Conservation (phyloP, 2,797 vertebrate species). For the Platyrinchus mystaceus region DNA sequence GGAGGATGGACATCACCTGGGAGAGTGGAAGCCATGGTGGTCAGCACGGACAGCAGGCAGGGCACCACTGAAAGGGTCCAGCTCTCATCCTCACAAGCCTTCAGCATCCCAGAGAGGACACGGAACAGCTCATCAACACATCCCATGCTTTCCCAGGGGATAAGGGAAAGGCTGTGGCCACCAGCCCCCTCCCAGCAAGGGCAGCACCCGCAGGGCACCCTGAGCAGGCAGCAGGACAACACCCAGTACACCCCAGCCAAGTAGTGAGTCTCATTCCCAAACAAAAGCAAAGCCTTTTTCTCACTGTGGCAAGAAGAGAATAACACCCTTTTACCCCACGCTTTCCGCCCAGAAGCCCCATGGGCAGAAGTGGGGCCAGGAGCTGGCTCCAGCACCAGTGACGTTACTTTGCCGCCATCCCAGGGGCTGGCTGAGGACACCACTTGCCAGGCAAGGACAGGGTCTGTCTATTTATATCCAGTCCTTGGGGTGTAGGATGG, state of each 20-base stretch:
- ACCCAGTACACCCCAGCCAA: fast-evolving
- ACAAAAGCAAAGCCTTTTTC: background rate
- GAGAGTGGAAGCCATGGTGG: fast-evolving
- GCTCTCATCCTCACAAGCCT: background rate
- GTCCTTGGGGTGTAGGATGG: background rate
- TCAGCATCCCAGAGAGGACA: background rate
- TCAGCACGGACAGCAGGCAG: background rate
- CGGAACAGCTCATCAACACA: background rate
- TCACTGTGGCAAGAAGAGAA: background rate
- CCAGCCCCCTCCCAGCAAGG: no score
- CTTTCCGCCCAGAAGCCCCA: background rate
- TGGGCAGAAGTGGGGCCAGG: background rate
- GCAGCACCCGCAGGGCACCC: background rate
- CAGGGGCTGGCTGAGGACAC: background rate
- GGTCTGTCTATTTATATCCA: background rate
- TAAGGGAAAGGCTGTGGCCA: background rate
- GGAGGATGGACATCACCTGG: conserved; percentile 94
- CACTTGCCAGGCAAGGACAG: background rate
- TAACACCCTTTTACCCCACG: background rate
- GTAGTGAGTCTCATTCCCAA: background rate
- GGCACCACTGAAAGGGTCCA: background rate
- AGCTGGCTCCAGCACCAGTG: background rate
- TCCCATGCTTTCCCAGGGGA: background rate
- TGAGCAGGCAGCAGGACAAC: fast-evolving
- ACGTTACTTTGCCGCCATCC: background rate